Percentiles rank a stretch among this genome's conserved stretches.
Conservation (phyloP, 2,888 invertebrate genomes). For the Cephus spinipes region DNA sequence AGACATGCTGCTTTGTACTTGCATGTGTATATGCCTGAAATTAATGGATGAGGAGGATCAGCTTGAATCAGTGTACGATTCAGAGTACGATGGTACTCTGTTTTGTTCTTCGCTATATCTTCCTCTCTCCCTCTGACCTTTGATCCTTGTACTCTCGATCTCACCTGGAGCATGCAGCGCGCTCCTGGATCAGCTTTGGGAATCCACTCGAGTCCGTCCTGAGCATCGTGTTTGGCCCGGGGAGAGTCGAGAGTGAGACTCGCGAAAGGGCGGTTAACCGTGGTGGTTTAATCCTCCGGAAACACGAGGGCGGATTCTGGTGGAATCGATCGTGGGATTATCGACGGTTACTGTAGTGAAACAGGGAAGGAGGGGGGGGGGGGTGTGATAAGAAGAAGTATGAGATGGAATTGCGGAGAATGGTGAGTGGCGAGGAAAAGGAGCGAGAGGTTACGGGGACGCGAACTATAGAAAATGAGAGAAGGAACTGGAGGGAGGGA, state of each 20-base stretch:
- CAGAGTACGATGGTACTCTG: background rate
- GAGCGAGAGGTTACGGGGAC: background rate
- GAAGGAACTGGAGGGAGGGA: background rate
- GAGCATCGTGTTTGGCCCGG: background rate
- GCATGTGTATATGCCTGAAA: background rate
- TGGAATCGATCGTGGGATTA: background rate
- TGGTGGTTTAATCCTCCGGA: conserved; percentile 2
- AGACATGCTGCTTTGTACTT: background rate
- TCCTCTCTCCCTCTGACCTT: background rate
- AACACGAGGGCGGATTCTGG: background rate
- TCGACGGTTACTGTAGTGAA: background rate
- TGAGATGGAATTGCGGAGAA: background rate
- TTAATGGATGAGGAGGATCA: too few relatives aligned
- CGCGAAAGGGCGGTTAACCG: conserved; percentile 1
- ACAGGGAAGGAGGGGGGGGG: background rate
- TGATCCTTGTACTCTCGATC: background rate
- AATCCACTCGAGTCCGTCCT: background rate
- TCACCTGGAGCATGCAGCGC: background rate
- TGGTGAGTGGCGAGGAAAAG: background rate
- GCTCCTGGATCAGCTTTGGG: background rate
- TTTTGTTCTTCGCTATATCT: background rate
- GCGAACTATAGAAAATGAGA: background rate
- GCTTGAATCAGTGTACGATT: too few relatives aligned
- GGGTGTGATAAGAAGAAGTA: background rate
- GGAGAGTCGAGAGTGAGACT: background rate